These are phyloP conservation scores for Drosophila bipectinata DNA, from an alignment of 1,140 invertebrate species.

Conservation along the genomic window DNA sequence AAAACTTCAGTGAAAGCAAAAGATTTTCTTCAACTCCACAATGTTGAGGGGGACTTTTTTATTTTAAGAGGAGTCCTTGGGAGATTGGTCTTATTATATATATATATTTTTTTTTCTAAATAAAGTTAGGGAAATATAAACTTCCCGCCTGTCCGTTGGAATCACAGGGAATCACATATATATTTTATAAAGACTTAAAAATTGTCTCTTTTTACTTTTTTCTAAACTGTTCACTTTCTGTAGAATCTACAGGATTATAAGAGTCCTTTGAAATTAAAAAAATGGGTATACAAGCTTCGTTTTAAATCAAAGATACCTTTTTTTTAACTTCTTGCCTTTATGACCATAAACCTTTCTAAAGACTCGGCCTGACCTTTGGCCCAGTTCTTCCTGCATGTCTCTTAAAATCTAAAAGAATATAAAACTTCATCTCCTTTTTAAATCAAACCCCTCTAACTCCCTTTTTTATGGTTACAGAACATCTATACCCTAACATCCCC, in stretches of 20 bases:
- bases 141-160: no score
- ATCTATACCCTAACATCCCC: not conserved
- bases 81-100: no score
- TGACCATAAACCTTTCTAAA: not conserved
- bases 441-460: not conserved
- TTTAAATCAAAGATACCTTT: not conserved
- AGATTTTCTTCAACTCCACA: slow-evolving; percentile 9
- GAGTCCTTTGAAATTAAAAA: no score
- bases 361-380: not conserved
- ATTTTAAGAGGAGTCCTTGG: not conserved
- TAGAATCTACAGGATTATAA: no score
- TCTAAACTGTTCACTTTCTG: no score
- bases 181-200: no score
- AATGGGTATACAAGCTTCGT: not conserved
- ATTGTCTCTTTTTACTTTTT: no score
- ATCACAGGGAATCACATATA: no score
- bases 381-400: not conserved
- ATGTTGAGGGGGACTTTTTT: not conserved
- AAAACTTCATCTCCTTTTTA: no score
- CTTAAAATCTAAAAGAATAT: not conserved
- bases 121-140: no score
- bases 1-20: not conserved
- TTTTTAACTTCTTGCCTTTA: slow-evolving; percentile 6
- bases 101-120: no score
- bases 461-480: not conserved